Percentiles rank a stretch among this genome's conserved stretches.
These are phyloP conservation scores for Plagodis dolabraria DNA, from an alignment of 2,888 invertebrate species.

Conservation along the genomic window DNA sequence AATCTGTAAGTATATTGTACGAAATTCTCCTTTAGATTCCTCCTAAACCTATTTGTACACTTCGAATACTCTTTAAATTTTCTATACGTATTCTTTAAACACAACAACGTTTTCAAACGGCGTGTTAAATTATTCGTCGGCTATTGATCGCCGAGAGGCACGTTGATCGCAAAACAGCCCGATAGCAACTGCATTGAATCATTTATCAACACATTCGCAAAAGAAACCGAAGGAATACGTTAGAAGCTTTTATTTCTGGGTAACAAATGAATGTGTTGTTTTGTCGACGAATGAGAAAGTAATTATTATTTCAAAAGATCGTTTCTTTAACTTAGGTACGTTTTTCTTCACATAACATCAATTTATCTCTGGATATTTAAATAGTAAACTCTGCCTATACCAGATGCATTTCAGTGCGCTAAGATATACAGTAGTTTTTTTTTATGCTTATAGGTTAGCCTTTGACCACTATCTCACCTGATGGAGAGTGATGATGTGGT, in stretches of 20 bases:
- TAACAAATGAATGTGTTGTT: too few relatives aligned
- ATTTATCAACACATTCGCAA: slow-evolving; percentile 45
- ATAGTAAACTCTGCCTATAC: too few relatives aligned
- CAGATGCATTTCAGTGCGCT: too few relatives aligned
- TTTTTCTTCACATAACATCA: too few relatives aligned
- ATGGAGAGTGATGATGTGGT: too few relatives aligned
- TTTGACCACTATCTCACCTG: too few relatives aligned
- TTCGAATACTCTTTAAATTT: slow-evolving; percentile 6
- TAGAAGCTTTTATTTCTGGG: slow-evolving; percentile 16
- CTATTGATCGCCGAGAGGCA: slow-evolving; percentile 31
- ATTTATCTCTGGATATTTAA: too few relatives aligned
- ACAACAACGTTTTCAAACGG: slow-evolving; percentile 26
- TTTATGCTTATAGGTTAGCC: too few relatives aligned
- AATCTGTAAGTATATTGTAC: background rate
- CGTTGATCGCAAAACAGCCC: slow-evolving; percentile 19
- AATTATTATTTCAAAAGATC: too few relatives aligned
- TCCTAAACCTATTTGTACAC: background rate
- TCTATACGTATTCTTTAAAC: slow-evolving; percentile 20
- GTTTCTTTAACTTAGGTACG: too few relatives aligned
- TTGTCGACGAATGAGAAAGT: too few relatives aligned
- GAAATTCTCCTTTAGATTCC: background rate
- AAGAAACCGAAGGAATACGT: slow-evolving; percentile 25
- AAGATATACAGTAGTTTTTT: too few relatives aligned
- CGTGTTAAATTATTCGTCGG: slow-evolving; percentile 30
- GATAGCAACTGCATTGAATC: slow-evolving; percentile 43